A percentile compares a stretch with the other conserved stretches of the same genome.
These are phyloP conservation scores for Zootoca vivipara DNA, from an alignment of 2,113 vertebrate genomes.

Conservation along the genomic window DNA sequence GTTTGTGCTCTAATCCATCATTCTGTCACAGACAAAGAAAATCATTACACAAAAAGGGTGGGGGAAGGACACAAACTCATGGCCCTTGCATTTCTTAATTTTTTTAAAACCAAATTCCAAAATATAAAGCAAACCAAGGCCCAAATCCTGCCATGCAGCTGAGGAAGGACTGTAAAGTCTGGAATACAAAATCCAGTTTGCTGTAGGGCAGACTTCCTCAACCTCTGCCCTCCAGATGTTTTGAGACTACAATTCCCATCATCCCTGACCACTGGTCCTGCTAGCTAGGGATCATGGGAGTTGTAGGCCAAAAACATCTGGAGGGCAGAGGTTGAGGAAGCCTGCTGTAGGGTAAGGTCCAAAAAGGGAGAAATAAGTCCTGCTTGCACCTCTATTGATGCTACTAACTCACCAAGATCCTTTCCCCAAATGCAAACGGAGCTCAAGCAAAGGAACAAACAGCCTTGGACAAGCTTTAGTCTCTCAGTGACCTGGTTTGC, in stretches of 20 bases:
- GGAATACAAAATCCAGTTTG: neutral
- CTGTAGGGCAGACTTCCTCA: too few relatives aligned
- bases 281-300: too few relatives aligned
- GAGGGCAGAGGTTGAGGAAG: too few relatives aligned
- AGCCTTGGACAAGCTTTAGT: neutral
- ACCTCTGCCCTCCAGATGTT: too few relatives aligned
- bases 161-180: neutral
- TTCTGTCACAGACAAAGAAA: constrained; percentile 15
- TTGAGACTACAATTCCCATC: too few relatives aligned
- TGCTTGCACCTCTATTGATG: neutral
- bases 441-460: neutral
- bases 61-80: too few relatives aligned
- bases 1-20: constrained; percentile 8
- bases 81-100: neutral
- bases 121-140: neutral
- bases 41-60: neutral
- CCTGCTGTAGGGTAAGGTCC: neutral
- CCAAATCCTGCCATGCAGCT: neutral
- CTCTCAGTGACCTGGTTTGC: neutral
- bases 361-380: neutral
- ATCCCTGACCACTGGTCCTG: too few relatives aligned
- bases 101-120: neutral
- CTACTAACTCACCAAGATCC: neutral
- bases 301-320: too few relatives aligned
- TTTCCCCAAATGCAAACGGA: neutral